These are phyloP conservation scores for Alsophila aescularia DNA, from an alignment of 2,888 invertebrate genomes.

Conservation along the genomic window DNA sequence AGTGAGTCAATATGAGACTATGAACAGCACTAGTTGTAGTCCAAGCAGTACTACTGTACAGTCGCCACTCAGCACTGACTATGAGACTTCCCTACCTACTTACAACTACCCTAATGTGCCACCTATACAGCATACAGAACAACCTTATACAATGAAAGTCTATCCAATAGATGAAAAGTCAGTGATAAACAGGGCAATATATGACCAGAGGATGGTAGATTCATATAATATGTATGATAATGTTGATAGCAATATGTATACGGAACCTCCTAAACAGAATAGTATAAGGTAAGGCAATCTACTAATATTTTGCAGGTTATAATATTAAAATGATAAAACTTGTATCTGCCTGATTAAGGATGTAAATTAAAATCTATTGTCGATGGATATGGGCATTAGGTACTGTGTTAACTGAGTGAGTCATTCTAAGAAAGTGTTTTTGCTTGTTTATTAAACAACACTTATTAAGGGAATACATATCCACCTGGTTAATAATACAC, in stretches of 20 bases:
- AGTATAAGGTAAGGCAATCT: constrained; percentile 75
- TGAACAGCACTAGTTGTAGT: constrained; percentile 74
- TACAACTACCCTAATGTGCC: constrained; percentile 49
- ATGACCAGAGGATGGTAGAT: constrained; percentile 63
- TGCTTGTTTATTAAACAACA: no score
- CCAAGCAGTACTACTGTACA: constrained; percentile 69
- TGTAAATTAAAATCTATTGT: no score
- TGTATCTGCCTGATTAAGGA: no score
- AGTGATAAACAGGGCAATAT: constrained; percentile 59
- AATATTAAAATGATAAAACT: no score
- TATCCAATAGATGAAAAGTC: constrained; percentile 72
- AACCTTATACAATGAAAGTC: constrained; percentile 63
- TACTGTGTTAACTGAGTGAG: no score
- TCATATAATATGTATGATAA: constrained; percentile 65
- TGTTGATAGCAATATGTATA: constrained; percentile 62
- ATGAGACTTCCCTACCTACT: constrained; percentile 62
- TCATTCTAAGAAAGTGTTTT: no score
- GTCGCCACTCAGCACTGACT: constrained; percentile 64
- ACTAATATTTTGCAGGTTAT: no score
- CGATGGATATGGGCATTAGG: no score
- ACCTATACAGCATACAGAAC: constrained; percentile 50
- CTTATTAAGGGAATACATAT: no score
- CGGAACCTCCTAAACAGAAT: constrained; percentile 65
- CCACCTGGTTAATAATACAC: no score
- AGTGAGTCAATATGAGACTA: constrained; percentile 65